Evolutionary conservation across 2,113 vertebrate genomes (phyloP).

Genomic region (Ctenomys sociabilis): DNA sequence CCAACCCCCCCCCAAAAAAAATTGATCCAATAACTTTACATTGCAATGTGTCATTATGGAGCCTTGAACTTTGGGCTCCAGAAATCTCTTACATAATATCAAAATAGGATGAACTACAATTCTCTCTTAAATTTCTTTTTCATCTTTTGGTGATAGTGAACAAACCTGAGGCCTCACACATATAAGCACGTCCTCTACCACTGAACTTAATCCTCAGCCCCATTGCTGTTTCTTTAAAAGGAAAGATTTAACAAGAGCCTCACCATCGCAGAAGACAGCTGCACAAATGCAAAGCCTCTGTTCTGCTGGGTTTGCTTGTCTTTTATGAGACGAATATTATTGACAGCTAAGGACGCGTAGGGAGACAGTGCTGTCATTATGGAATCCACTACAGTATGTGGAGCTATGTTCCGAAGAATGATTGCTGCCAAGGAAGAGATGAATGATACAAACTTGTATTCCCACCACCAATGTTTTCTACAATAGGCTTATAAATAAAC

Average conservation of each 20-base stretch:
- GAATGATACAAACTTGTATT: background rate
- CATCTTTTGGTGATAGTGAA: background rate
- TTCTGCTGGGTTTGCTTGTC: conserved; percentile 99
- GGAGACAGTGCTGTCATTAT: conserved; percentile 96
- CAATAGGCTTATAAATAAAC: background rate
- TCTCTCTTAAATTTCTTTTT: background rate
- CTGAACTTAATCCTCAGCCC: background rate
- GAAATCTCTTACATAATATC: background rate
- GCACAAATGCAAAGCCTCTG: conserved; percentile 97
- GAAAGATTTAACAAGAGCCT: conserved; percentile 55
- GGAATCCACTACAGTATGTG: conserved; percentile 95
- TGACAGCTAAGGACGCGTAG: conserved; percentile 95
- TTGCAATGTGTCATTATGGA: background rate
- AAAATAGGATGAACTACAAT: background rate
- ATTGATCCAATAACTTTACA: background rate
- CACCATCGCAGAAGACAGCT: conserved; percentile 98
- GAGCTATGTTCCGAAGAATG: conserved; percentile 97
- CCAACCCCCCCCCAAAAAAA: background rate
- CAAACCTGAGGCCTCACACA: background rate
- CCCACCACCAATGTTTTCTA: background rate
- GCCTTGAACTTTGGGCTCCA: background rate
- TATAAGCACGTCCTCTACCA: background rate
- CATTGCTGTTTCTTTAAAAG: background rate
- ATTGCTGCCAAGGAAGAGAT: conserved; percentile 88
- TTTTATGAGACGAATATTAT: conserved; percentile 99